phyloP scores from a whole-genome alignment of 2,113 vertebrate genomes.

The Micronycteris hirsuta region DNA sequence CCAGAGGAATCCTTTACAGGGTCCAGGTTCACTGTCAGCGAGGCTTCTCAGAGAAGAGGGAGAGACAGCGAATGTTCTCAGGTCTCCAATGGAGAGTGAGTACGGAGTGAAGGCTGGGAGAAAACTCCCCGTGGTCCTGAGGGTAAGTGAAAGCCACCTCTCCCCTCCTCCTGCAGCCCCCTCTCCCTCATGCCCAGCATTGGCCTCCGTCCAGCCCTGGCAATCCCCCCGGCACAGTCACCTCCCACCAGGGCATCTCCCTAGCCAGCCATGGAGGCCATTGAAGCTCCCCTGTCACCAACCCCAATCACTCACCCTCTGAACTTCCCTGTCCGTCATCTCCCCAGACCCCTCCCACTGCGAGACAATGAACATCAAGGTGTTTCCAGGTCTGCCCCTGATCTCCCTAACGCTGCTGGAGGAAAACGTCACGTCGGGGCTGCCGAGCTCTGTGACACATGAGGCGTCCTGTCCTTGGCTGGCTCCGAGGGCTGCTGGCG shows the following conservation, averaged over 20 bases:
- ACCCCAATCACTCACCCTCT: background rate
- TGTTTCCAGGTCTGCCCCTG: background rate
- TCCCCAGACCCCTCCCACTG: background rate
- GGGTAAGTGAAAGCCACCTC: background rate
- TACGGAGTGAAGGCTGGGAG: background rate
- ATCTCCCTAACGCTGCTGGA: background rate
- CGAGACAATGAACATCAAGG: background rate
- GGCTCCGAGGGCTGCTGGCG: background rate
- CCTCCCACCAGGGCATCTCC: background rate
- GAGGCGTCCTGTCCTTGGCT: background rate
- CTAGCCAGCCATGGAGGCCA: background rate
- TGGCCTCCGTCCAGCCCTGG: too few species aligned
- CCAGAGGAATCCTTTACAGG: background rate
- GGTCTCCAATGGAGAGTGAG: background rate
- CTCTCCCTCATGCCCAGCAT: background rate
- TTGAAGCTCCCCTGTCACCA: background rate
- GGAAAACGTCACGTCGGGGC: background rate
- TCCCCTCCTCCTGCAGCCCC: too few species aligned
- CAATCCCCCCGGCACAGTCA: rapidly evolving
- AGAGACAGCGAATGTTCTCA: background rate
- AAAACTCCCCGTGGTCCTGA: background rate
- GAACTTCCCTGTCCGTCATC: background rate
- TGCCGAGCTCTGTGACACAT: background rate
- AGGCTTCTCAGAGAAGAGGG: background rate
- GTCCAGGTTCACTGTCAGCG: background rate